phyloP scores from a whole-genome alignment of 2,113 vertebrate species.

The Peromyscus maniculatus region DNA sequence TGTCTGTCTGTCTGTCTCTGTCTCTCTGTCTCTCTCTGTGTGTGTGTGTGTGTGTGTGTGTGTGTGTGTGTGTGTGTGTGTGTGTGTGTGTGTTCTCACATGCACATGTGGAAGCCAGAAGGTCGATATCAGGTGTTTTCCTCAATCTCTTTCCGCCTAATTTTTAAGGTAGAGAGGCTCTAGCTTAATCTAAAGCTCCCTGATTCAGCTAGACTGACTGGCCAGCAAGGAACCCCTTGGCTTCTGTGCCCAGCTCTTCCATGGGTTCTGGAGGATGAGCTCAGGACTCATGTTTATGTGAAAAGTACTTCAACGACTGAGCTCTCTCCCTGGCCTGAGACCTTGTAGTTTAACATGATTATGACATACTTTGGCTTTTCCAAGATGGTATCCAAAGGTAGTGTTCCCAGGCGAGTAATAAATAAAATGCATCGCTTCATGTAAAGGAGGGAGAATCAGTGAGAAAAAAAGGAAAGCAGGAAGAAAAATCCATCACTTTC shows the following conservation, averaged over 20 bases:
- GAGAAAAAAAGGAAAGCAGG: neutral
- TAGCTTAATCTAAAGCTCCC: neutral
- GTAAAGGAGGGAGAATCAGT: neutral
- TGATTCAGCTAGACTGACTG: neutral
- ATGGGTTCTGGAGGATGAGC: neutral
- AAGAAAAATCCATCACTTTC: neutral
- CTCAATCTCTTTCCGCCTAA: neutral
- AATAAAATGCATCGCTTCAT: neutral
- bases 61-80: too few species aligned
- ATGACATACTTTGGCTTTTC: neutral
- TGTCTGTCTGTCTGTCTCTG: too few species aligned
- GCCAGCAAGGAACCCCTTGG: neutral
- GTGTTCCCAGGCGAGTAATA: neutral
- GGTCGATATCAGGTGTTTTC: too few species aligned
- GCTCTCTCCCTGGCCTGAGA: accelerated
- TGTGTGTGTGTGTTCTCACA: neutral
- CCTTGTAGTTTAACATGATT: neutral
- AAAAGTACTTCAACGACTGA: neutral
- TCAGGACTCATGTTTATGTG: neutral
- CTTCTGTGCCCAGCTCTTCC: neutral
- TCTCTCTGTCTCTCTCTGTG: too few species aligned
- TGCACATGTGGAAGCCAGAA: neutral
- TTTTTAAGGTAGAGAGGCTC: neutral
- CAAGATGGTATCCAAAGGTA: neutral
- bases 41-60: neutral